phyloP scores from a whole-genome alignment of 2,888 invertebrate species.

The Vanessa cardui region DNA sequence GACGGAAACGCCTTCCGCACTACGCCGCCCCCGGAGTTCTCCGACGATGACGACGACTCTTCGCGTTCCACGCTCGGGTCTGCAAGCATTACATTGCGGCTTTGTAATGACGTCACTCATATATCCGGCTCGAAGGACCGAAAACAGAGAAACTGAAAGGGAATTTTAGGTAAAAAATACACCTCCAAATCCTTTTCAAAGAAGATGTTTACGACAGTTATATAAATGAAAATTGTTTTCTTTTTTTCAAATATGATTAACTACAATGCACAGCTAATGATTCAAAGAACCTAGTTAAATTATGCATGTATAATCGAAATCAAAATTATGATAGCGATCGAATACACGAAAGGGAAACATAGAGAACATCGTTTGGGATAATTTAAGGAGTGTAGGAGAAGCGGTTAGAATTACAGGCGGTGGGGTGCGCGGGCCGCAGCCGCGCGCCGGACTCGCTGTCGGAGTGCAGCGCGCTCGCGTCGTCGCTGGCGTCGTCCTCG shows the following conservation, averaged over 20 bases:
- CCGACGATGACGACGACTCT: constrained; percentile 90
- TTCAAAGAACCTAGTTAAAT: too few species aligned
- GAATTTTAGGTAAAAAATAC: too few species aligned
- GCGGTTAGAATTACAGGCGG: constrained; percentile 60
- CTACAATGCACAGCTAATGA: too few species aligned
- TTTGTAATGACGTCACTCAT: background rate
- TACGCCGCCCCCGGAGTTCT: constrained; percentile 87
- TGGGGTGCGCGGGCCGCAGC: constrained; percentile 67
- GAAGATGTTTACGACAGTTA: too few species aligned
- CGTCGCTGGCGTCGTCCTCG: constrained; percentile 91
- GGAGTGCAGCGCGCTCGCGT: constrained; percentile 82
- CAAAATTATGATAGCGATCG: too few species aligned
- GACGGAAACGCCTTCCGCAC: constrained; percentile 87
- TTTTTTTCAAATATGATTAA: too few species aligned
- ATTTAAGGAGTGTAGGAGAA: too few species aligned
- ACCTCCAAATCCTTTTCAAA: too few species aligned
- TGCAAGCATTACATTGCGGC: constrained; percentile 41
- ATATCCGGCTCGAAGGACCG: constrained; percentile 9
- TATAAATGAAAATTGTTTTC: too few species aligned
- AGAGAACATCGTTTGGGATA: background rate
- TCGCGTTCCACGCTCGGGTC: constrained; percentile 85
- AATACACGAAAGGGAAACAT: background rate
- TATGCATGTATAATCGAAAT: too few species aligned
- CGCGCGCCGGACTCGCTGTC: constrained; percentile 75
- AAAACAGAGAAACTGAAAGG: background rate